These are phyloP conservation scores for Pardosa pseudoannulata DNA, from an alignment of 2,888 invertebrate species.

Conservation along the genomic window DNA sequence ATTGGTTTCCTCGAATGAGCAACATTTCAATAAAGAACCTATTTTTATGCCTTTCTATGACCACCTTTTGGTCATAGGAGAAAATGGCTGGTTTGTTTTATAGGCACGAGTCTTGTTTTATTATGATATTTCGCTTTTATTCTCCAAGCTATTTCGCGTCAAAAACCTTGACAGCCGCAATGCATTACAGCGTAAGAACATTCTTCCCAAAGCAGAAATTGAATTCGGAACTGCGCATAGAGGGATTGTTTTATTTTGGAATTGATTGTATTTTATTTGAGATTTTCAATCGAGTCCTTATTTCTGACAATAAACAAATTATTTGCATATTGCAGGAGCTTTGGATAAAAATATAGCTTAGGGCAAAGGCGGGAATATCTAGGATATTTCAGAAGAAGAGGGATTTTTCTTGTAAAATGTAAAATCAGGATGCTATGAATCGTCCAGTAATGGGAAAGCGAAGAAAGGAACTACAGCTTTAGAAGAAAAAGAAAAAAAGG, in stretches of 20 bases:
- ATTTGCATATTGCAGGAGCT: slow-evolving; percentile 46
- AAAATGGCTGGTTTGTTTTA: slow-evolving; percentile 65
- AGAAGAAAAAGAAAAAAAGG: too few relatives aligned
- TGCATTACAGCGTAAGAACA: slow-evolving; percentile 61
- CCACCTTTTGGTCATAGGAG: slow-evolving; percentile 44
- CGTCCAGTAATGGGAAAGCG: too few relatives aligned
- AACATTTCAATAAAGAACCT: slow-evolving; percentile 65
- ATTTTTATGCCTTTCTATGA: slow-evolving; percentile 65
- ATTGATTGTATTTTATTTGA: slow-evolving; percentile 57
- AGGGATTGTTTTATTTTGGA: slow-evolving; percentile 62
- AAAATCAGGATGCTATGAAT: not conserved
- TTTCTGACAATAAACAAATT: slow-evolving; percentile 70
- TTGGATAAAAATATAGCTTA: not conserved
- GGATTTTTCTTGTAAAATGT: not conserved
- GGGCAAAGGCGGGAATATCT: not conserved
- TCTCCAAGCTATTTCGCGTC: slow-evolving; percentile 63
- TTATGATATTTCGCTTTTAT: slow-evolving; percentile 71
- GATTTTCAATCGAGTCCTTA: slow-evolving; percentile 56
- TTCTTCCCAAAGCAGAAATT: slow-evolving; percentile 52
- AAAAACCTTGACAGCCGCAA: slow-evolving; percentile 69
- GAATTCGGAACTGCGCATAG: slow-evolving; percentile 54
- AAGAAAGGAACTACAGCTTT: too few relatives aligned
- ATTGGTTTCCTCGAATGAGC: slow-evolving; percentile 55
- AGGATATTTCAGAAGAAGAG: not conserved
- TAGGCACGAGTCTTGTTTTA: slow-evolving; percentile 65